Evolutionary conservation across 53 echinoderm and acorn worm species (phyloP).

Genomic region (Astropecten irregularis): DNA sequence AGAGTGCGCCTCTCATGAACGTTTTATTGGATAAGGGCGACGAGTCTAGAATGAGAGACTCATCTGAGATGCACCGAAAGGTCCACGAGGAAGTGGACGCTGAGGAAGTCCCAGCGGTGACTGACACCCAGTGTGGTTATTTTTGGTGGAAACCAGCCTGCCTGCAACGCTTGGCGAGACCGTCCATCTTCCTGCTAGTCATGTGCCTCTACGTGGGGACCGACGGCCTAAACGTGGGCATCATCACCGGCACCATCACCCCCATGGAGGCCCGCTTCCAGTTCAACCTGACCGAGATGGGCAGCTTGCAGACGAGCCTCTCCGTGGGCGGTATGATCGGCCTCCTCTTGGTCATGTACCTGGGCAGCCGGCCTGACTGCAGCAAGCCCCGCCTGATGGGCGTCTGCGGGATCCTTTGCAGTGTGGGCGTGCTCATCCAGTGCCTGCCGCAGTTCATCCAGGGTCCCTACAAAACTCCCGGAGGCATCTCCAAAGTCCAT

Average conservation of each 20-base stretch:
- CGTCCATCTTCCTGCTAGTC: not conserved
- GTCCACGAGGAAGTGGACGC: too few species aligned
- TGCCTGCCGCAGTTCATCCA: too few species aligned
- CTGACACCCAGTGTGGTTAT: too few species aligned
- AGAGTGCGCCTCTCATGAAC: too few species aligned
- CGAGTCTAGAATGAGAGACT: too few species aligned
- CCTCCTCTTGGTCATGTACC: not conserved
- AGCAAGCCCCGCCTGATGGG: conserved; percentile 10
- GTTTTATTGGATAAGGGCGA: too few species aligned
- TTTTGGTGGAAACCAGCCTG: too few species aligned
- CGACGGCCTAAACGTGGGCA: too few species aligned
- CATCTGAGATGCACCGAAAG: too few species aligned
- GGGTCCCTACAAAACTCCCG: not conserved
- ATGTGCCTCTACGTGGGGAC: conserved; percentile 2
- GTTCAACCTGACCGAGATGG: not conserved
- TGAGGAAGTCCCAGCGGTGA: too few species aligned
- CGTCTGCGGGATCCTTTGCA: not conserved
- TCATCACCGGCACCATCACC: not conserved
- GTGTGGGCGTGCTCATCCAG: too few species aligned
- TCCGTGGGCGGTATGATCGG: not conserved
- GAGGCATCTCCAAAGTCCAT: not conserved
- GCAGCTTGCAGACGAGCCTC: not conserved
- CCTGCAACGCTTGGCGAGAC: too few species aligned
- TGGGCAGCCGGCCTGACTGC: not conserved
- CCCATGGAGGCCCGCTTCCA: conserved; percentile 5